A percentile compares a stretch with the other conserved stretches of the same genome.
phyloP scores from a whole-genome alignment of 1,140 invertebrate genomes.

The Rhizoglyphus robini region DNA sequence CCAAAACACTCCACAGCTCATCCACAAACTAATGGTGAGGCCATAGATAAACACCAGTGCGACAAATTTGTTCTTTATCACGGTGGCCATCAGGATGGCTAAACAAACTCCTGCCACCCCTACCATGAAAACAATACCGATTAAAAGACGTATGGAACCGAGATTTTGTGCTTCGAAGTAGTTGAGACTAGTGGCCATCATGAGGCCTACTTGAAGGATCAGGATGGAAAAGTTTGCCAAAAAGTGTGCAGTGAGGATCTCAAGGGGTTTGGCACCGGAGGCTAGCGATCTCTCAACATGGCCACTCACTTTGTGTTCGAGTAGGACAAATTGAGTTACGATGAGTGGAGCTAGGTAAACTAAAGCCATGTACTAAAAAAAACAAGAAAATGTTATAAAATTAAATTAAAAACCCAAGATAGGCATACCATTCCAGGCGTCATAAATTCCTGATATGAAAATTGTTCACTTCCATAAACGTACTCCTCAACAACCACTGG shows the following conservation, averaged over 20 bases:
- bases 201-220: constrained; percentile 72
- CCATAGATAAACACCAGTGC: constrained; percentile 70
- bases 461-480: constrained; percentile 68
- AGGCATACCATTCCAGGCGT: constrained; percentile 19
- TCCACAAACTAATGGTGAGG: constrained; percentile 76
- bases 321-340: constrained; percentile 72
- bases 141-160: constrained; percentile 58
- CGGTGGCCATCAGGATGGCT: constrained; percentile 71
- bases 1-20: constrained; percentile 77
- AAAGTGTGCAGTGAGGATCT: constrained; percentile 81
- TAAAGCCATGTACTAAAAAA: neutral
- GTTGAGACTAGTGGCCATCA: constrained; percentile 66
- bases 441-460: constrained; percentile 60
- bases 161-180: constrained; percentile 64
- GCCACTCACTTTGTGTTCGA: constrained; percentile 79
- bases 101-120: constrained; percentile 87
- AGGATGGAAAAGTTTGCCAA: constrained; percentile 87
- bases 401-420: neutral
- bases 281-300: constrained; percentile 74
- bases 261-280: constrained; percentile 68
- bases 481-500: constrained; percentile 55
- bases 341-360: constrained; percentile 81
- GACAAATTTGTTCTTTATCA: constrained; percentile 73
- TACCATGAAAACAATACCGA: constrained; percentile 53
- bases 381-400: neutral